Base-by-base conservation (phyloP, 2,797 vertebrate genomes). In the Chromobotia macracanthus region DNA sequence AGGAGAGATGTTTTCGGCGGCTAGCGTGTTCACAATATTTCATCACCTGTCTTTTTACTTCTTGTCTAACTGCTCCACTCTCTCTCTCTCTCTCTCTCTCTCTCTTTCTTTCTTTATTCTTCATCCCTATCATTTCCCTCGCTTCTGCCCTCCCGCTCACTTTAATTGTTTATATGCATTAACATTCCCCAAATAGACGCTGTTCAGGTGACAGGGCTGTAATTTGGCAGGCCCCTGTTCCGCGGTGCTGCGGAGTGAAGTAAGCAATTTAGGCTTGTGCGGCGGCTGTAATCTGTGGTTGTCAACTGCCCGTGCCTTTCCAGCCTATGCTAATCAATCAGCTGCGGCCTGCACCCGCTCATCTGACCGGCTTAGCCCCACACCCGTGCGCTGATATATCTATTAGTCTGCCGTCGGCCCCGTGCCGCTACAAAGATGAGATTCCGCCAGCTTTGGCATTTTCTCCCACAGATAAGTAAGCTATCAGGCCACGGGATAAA, bases 101-200 rank as follows among this genome's bases (percentile, higher is more conserved):
- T 38, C 1, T 38, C 35, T 38, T 38, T 38, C 35, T 38, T 38
- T 38, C 35, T 38, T 7, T 38, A 7, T 38, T n/a, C n/a, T 28
- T 66, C 69, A 83, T 79, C 82, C 53, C 72, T 75, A 65, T 81
- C 80, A 75, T 75, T 81, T 80, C 60, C 70, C 91, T 93, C 90
- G 75, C 70, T 86, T 90, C 85, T 87, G 84, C 91, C 92, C 92
- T 93, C 89, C 80, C 68, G 85, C 90, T 86, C 87, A 84, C 91
- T 92, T 94, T 97, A 97, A 97, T 97, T 97, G 89, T 96, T 96
- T 96, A 96, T 96, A 94, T 97, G 95, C 95, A 96, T 96, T 97
- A 97, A 96, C 95, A 96, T 96, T 96, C 93, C 94, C 93, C 95
- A 95, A 95, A 94, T 94, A 92, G 93, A 95, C 93, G 94, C 94